These are phyloP conservation scores for Agrotis ipsilon DNA, from an alignment of 2,888 invertebrate genomes.

Conservation along the genomic window DNA sequence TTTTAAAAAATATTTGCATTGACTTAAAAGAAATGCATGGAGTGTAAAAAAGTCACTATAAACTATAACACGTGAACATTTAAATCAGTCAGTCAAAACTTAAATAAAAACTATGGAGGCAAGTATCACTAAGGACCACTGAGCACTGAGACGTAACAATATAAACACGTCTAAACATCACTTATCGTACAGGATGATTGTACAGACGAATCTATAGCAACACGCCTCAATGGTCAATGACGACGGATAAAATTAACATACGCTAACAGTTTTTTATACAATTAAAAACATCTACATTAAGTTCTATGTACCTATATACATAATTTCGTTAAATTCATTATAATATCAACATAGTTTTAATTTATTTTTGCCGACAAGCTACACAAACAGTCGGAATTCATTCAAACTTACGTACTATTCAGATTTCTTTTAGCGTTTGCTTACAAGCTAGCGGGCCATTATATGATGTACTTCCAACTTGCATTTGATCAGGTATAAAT, in stretches of 20 bases:
- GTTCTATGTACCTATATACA: slow-evolving; percentile 81
- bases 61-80: slow-evolving; percentile 79
- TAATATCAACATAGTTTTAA: slow-evolving; percentile 81
- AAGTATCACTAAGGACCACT: slow-evolving; percentile 81
- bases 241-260: slow-evolving; percentile 60
- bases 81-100: slow-evolving; percentile 88
- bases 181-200: slow-evolving; percentile 27
- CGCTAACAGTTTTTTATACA: slow-evolving; percentile 68
- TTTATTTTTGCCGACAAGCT: slow-evolving; percentile 63
- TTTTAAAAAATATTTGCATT: slow-evolving; percentile 76
- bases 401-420: slow-evolving; percentile 74
- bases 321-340: slow-evolving; percentile 79
- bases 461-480: slow-evolving; percentile 39
- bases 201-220: slow-evolving; percentile 40
- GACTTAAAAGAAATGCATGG: slow-evolving; percentile 80
- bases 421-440: slow-evolving; percentile 66
- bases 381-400: slow-evolving; percentile 52
- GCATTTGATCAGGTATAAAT: slow-evolving; percentile 10
- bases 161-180: slow-evolving; percentile 34
- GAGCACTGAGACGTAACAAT: slow-evolving; percentile 59
- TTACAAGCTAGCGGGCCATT: slow-evolving; percentile 49
- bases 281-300: slow-evolving; percentile 64
- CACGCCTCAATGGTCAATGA: slow-evolving; percentile 59
- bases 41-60: slow-evolving; percentile 78
- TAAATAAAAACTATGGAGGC: slow-evolving; percentile 83